Base-by-base conservation (phyloP, 1,140 invertebrate genomes). In the Papilio machaon region DNA sequence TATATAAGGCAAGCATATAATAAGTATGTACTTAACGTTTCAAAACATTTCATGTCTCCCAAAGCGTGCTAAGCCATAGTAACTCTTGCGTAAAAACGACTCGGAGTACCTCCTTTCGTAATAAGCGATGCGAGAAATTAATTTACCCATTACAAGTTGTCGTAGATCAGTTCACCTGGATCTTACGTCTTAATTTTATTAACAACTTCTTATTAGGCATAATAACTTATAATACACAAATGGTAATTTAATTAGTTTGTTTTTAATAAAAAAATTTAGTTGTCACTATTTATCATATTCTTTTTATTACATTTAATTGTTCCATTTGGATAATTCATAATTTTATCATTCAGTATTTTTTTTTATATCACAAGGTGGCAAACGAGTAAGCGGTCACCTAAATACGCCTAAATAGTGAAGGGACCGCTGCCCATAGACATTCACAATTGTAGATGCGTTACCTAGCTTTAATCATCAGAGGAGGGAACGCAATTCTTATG, bases 71-170 rank as follows among this genome's bases (percentile, higher is more conserved):
- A 38, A 70, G 13, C 64, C 64, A 13, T 70, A 70, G 23, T 15
- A 35, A 70, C 64, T 70, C 64, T 70, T 70, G 64, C 64, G 64
- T 70, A 70, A 70, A 70, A 70, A 70, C 64, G 64, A 35, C 30
- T 11, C 64, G 13, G 64, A 70, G 30, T 70, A 70, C 64, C 15
- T 64, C 64, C 64, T 70, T 70, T 70, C 64, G 64, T 70, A 30
- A 70, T 70, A 35, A 70, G 64, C 64, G 64, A 70, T 30, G 64
- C 64, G 64, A 70, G 60, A 67, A 67, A 67, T 67, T 67, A 67
- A 67, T 67, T 67, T 67, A 13, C 60, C 60, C 23, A 67, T 67
- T 67, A 67, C 60, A 67, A 67, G 60, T 60, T 60, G 58, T 60
- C 58, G n/a, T 30, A 30, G 23, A 67, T 35, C 23, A 67, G 19